Percentiles rank a stretch among this genome's conserved stretches.
phyloP scores from a whole-genome alignment of 2,888 invertebrate species.

The Tromatobia lineatoria region DNA sequence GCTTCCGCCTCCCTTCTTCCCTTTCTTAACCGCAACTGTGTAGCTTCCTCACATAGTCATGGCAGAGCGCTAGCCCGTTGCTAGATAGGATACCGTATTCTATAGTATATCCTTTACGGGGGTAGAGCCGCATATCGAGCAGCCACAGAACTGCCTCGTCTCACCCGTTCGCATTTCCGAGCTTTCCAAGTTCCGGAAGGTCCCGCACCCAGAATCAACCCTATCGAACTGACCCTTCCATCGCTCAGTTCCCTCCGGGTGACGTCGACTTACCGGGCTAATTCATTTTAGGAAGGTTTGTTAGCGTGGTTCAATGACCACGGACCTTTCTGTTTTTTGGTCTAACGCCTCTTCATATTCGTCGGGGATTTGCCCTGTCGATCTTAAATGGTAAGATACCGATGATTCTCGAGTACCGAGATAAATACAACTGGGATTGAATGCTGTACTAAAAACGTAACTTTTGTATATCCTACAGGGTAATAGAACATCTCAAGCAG shows the following conservation, averaged over 20 bases:
- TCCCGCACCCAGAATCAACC: conserved; percentile 11
- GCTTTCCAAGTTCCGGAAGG: conserved; percentile 52
- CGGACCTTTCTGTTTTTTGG: conserved; percentile 37
- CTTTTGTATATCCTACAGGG: no score
- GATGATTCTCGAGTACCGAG: background rate
- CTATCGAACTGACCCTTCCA: background rate
- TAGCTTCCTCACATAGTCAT: conserved; percentile 2
- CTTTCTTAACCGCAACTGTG: conserved; percentile 14
- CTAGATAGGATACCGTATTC: background rate
- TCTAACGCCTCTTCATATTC: background rate
- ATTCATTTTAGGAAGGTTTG: conserved; percentile 50
- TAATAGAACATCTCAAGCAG: no score
- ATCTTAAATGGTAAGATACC: background rate
- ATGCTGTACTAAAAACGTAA: no score
- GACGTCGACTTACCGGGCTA: conserved; percentile 38
- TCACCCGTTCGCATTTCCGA: conserved; percentile 14
- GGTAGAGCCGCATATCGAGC: conserved; percentile 27
- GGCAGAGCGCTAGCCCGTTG: background rate
- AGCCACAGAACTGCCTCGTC: conserved; percentile 11
- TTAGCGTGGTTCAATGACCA: conserved; percentile 8
- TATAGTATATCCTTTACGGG: background rate
- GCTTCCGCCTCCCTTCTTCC: conserved; percentile 48
- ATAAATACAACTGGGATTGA: background rate
- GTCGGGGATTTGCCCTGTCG: no score
- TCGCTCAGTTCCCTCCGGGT: conserved; percentile 8